These are phyloP conservation scores for Alethe castanea DNA, from an alignment of 2,113 vertebrate genomes.

Conservation along the genomic window DNA sequence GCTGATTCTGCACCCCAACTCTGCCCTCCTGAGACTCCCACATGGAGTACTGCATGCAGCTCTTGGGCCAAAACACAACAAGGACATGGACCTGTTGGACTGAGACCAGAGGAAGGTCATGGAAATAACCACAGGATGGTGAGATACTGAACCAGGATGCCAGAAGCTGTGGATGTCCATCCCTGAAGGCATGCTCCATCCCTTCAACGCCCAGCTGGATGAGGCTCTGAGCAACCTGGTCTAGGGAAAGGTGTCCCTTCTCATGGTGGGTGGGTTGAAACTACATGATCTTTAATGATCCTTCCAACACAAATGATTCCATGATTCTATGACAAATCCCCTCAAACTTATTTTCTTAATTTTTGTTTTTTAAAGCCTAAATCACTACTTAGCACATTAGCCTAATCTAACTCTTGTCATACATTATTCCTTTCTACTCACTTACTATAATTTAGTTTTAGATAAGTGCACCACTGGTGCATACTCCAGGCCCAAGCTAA, in stretches of 20 bases:
- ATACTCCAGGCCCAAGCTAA: background rate
- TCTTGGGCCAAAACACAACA: background rate
- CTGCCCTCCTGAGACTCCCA: background rate
- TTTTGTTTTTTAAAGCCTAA: background rate
- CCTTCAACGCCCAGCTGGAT: background rate
- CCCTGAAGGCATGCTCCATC: background rate
- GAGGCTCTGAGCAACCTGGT: background rate
- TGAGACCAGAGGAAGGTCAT: background rate
- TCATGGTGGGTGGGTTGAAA: background rate
- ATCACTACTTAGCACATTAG: background rate
- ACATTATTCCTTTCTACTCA: background rate
- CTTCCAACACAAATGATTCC: background rate
- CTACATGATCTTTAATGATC: background rate
- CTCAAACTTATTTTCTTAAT: background rate
- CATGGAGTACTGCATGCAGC: background rate
- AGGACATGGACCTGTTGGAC: background rate
- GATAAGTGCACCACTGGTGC: background rate
- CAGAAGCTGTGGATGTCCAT: background rate
- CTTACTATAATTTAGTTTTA: background rate
- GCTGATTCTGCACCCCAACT: background rate
- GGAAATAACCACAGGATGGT: background rate
- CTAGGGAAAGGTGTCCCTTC: background rate
- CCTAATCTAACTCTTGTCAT: background rate
- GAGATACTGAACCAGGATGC: background rate
- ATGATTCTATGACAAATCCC: background rate